Percentiles rank a stretch among this genome's conserved stretches.
These are phyloP conservation scores for Kryptolebias ocellatus DNA, from an alignment of 2,797 vertebrate species.

Conservation along the genomic window DNA sequence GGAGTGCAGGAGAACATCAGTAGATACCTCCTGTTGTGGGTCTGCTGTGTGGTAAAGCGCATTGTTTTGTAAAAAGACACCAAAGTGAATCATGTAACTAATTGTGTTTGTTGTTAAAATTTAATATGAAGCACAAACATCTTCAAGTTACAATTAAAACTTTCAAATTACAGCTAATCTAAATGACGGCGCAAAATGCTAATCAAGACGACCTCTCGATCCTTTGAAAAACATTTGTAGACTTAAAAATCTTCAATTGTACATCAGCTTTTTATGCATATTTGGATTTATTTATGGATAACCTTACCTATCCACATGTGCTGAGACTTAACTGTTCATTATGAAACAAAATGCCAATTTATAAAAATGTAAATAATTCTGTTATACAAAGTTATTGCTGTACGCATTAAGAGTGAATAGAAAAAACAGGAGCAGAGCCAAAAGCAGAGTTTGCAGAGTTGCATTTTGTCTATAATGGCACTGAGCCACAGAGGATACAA, in stretches of 20 bases:
- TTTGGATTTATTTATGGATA: background rate
- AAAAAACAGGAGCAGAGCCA: conserved; percentile 21
- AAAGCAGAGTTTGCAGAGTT: conserved; percentile 40
- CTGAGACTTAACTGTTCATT: conserved; percentile 2
- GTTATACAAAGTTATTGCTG: conserved; percentile 5
- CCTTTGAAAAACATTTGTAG: background rate
- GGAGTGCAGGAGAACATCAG: background rate
- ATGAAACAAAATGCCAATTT: background rate
- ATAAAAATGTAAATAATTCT: background rate
- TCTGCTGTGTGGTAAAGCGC: background rate
- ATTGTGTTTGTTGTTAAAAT: conserved; percentile 4
- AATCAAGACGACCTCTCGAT: no score
- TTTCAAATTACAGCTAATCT: no score
- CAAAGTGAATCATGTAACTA: conserved; percentile 2
- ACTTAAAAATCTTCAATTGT: background rate
- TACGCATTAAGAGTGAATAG: conserved; percentile 3
- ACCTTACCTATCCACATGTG: background rate
- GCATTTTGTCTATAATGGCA: conserved; percentile 38
- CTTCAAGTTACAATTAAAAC: no score
- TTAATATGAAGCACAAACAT: no score
- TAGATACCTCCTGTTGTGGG: background rate
- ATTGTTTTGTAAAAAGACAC: background rate
- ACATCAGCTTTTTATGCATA: background rate
- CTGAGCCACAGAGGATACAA: conserved; percentile 40
- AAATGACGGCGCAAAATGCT: no score